Base-by-base conservation (phyloP, 2,797 vertebrate genomes). In the Myotis findleyi region DNA sequence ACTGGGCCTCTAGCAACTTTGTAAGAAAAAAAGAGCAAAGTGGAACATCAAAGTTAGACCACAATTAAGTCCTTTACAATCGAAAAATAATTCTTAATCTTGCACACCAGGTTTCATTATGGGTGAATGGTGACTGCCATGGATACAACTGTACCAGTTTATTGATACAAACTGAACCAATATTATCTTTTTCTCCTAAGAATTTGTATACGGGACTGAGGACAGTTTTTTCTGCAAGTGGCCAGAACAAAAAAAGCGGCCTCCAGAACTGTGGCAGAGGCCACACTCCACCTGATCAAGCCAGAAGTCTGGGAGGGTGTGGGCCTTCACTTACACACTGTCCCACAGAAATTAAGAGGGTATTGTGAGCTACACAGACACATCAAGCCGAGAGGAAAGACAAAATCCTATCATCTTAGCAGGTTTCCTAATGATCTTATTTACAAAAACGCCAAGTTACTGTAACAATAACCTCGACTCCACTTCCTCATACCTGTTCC, bases 401-500 rank as follows among this genome's bases (percentile, higher is more conserved):
- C 53, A 91, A 82, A 86, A 79, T 17, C 17, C 7, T n/a, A 41
- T 16, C 87, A 94, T 13, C 41, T 30, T 62, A 41, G 14, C 30
- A 51, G 55, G 7, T 49, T 75, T 89, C 72, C 20, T 75, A 79
- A 82, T 36, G 41, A 62, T 33, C 44, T 59, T 17, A 93, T 53
- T 75, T 83, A 66, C 38, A 62, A 76, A 21, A 38, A 44, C 10
- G 7, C 25, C 30, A 16, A 88, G 9, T 68, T 51, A 62, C 3
- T 3, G 2, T 30, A 49, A 33, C 11, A 86, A 3, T 18, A 18
- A 10, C 3, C 5, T 92, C 82, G 87, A 94, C 21, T 75, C 51
- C 64, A 76, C 71, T 77, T 92, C 64, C 64, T 91, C 93, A 92
- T 85, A 95, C 92, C 92, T 96, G 80, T 92, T 95, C 90, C 25